phyloP scores from a whole-genome alignment of 23 tunicate species.

The Ciona savignyi region DNA sequence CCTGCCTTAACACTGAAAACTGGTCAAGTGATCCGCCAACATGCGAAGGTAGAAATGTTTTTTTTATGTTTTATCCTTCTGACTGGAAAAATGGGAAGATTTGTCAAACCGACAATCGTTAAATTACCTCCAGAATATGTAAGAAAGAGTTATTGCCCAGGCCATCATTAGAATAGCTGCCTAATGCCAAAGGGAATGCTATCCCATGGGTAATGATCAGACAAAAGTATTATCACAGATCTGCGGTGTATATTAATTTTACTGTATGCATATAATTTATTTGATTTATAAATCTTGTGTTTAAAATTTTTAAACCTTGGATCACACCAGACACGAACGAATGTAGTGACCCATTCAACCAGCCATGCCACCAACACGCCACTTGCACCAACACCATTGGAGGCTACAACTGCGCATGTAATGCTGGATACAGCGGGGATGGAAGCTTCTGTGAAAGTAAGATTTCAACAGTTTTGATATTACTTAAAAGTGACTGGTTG shows the following conservation, averaged over 20 bases:
- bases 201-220: too few species aligned
- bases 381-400: slow-evolving; percentile 15
- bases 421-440: slow-evolving; percentile 11
- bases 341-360: slow-evolving; percentile 1
- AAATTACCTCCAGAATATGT: too few species aligned
- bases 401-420: slow-evolving; percentile 8
- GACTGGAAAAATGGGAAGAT: too few species aligned
- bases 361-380: slow-evolving; percentile 4
- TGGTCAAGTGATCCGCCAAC: slow-evolving; percentile 2
- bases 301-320: too few species aligned
- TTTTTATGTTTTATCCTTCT: neutral
- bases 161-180: too few species aligned
- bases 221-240: too few species aligned
- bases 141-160: neutral
- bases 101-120: too few species aligned
- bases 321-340: slow-evolving; percentile 13
- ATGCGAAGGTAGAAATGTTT: neutral
- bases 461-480: neutral
- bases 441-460: slow-evolving; percentile 15
- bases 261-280: too few species aligned
- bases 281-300: too few species aligned
- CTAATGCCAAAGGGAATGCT: too few species aligned
- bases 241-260: too few species aligned
- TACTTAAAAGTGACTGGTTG: too few species aligned
- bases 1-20: neutral